Base-by-base conservation (phyloP, 1,140 invertebrate genomes). In the Monochamus saltuarius region DNA sequence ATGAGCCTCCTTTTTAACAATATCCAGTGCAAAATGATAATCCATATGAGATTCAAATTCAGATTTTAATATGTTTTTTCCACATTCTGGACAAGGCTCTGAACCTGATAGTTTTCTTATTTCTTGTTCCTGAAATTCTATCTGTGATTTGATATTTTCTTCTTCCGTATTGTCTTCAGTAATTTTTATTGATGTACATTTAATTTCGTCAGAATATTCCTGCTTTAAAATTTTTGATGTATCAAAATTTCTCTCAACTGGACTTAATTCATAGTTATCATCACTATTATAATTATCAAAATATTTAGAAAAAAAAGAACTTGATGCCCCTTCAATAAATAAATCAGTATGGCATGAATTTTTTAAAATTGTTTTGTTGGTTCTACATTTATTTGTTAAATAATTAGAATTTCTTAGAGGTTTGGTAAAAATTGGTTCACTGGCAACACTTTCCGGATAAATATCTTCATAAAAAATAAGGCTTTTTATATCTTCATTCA, bases 1-100 rank as follows among this genome's bases (percentile, higher is more conserved):
- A 65, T 77, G 64, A 49, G 76, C 77, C 55, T 85, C 79, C 69
- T 83, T 78, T 47, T 80, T 78, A 68, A 80, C 81, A 13, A 87
- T 62, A 54, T 81, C 77, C 57, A 85, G 75, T 4, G 84, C 84
- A 47, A 83, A 75, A 73, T 87, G 85, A 67, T 83, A 84, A 73
- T 87, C 85, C 10, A 79, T 73, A 70, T 87, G 85, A 0, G 73
- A 77, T 54, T 79, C 74, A 16, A 83, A 69, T 29, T 78, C 73
- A n/a, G 70, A 54, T 36, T 80, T 66, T 0, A 67, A 53, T 50
- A 84, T 75, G 45, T 65, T 73, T 75, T 83, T 82, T 11, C 77
- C 75, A 69, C 85, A 87, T 67, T 84, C 78, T 1, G 71, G 56
- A 61, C 81, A 82, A 70, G 50, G 65, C 73, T 61, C 22, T 29